These are phyloP conservation scores for Arctocebus calabarensis DNA, from an alignment of 2,797 vertebrate genomes.

Conservation along the genomic window DNA sequence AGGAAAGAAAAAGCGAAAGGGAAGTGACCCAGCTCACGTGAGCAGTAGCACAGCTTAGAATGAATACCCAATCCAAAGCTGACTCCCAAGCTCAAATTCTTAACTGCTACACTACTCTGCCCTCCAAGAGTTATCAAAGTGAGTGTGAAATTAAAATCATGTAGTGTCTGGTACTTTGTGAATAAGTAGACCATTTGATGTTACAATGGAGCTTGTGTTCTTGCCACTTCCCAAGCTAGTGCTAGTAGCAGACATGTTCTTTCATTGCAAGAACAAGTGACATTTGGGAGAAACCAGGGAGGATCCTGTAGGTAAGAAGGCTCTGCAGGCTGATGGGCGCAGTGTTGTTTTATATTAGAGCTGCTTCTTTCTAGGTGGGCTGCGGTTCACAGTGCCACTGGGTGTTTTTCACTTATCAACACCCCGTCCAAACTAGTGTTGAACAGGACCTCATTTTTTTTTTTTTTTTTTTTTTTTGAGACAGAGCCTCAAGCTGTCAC, in stretches of 20 bases:
- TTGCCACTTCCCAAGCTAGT: not conserved
- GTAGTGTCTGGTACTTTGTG: not conserved
- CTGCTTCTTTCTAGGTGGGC: not conserved
- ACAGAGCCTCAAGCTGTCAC: too few species aligned
- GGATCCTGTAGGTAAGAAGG: not conserved
- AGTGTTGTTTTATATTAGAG: not conserved
- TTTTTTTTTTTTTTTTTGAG: too few species aligned
- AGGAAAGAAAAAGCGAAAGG: not conserved
- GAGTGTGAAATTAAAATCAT: not conserved
- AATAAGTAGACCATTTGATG: not conserved
- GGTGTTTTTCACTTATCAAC: not conserved
- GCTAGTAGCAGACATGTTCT: not conserved
- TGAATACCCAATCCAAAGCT: not conserved
- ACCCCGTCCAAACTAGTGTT: not conserved
- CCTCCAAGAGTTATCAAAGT: not conserved
- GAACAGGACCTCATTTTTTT: not conserved
- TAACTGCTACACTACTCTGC: not conserved
- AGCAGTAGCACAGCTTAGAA: not conserved
- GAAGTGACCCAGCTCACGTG: not conserved
- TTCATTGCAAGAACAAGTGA: not conserved
- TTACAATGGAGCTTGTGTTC: not conserved
- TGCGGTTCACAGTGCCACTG: not conserved
- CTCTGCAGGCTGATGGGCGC: not conserved
- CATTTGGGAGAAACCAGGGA: not conserved
- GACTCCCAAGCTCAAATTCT: not conserved